Percentiles rank a stretch among this genome's conserved stretches.
These are phyloP conservation scores for Trididemnum miniatum DNA, from an alignment of 23 tunicate genomes.

Conservation along the genomic window DNA sequence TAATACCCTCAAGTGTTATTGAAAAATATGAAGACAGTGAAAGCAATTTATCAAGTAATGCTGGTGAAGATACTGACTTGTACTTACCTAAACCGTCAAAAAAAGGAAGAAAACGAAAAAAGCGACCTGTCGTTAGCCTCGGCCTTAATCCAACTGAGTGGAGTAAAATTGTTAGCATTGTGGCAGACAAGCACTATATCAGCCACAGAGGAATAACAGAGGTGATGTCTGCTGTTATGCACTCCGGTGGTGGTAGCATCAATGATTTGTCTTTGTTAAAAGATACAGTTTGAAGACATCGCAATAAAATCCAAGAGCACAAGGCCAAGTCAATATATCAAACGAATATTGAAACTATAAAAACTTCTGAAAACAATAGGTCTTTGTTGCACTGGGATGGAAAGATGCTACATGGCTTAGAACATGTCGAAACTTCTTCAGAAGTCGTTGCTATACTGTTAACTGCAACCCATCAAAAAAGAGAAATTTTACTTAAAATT, in stretches of 20 bases:
- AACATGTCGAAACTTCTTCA: conserved; percentile 11
- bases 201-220: conserved; percentile 22
- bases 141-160: conserved; percentile 16
- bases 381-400: conserved; percentile 27
- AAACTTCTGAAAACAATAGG: not conserved
- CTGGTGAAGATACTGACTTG: conserved; percentile 19
- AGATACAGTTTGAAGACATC: conserved; percentile 19
- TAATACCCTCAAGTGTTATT: not conserved
- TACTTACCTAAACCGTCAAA: not conserved
- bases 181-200: conserved; percentile 19
- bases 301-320: conserved; percentile 14
- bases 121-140: conserved; percentile 19
- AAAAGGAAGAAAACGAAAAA: not conserved
- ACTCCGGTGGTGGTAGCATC: conserved; percentile 20
- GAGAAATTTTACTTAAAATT: conserved; percentile 4
- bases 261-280: conserved; percentile 19
- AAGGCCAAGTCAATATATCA: conserved; percentile 6
- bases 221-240: conserved; percentile 18
- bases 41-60: not conserved
- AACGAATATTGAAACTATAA: not conserved
- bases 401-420: conserved; percentile 10
- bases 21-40: not conserved
- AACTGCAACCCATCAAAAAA: conserved; percentile 11
- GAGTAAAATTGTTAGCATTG: conserved; percentile 21
- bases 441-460: conserved; percentile 25